Evolutionary conservation across 2,113 vertebrate species (phyloP), one percentile per base, ranked within the genome.

Genomic region (Solenodon paradoxus): DNA sequence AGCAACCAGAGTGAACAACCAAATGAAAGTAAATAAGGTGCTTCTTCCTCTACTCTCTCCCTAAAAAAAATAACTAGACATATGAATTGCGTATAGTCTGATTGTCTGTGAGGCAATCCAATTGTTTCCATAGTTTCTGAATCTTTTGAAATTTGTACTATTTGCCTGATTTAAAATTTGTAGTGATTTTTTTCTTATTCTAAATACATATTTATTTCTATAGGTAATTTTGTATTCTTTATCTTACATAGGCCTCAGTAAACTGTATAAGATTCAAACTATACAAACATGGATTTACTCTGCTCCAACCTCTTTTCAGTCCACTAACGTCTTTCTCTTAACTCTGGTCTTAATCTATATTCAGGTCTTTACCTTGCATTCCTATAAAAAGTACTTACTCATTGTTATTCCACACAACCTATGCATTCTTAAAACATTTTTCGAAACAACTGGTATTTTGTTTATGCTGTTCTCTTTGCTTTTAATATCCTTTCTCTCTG

Each of bases 141-240:
- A 49, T 57, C 72, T 71, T 66, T 45, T 38, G 72, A 32, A 47
- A 77, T 42, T 66, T 92, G 40, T 38, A 45, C 3, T 3, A 10
- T 78, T 81, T 85, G 24, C n/a, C 26, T 78, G 26, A 28, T 84
- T 93, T 90, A 28, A 84, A 88, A 22, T 97, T 95, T 79, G 10
- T 79, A 80, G n/a, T 59, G 5, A 80, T 87, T 93, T 4, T 90
- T 85, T 88, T 61, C n/a, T 90, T 10, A 40, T 82, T 81, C 19
- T 26, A 74, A 88, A 82, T 49, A 63, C 15, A 4, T 49, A 26
- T 59, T 79, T 13, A 49, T 61, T 75, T 92, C 71, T 61, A 35
- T 6, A 32, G 35, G 13, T 71, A 45, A 77, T 49, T 72, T 92
- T 81, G 1, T 26, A 35, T 85, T 82, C 13, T 61, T 89, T 59